A percentile compares a stretch with the other conserved stretches of the same genome.
Evolutionary conservation across 2,888 invertebrate species (phyloP).

Genomic region (Anoplius nigerrimus): DNA sequence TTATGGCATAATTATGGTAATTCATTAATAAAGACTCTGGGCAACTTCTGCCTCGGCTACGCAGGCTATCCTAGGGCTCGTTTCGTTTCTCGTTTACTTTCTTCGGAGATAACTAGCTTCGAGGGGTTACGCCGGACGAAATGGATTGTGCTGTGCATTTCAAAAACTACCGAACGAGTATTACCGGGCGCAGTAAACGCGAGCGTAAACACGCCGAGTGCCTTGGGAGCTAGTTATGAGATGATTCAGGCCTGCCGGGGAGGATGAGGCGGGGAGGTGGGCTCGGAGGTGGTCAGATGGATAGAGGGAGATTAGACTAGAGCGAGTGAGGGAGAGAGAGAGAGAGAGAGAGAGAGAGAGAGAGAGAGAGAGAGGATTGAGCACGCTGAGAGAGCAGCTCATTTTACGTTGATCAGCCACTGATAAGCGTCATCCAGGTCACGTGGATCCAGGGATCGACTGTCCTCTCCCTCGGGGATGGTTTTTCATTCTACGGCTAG

Average conservation of each 20-base stretch:
- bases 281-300: background rate
- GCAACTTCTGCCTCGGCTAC: constrained; percentile 47
- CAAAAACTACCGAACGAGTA: background rate
- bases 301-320: too few species aligned
- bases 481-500: too few species aligned
- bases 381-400: too few species aligned
- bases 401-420: too few species aligned
- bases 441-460: too few species aligned
- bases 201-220: constrained; percentile 36
- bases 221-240: constrained; percentile 31
- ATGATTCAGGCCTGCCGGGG: constrained; percentile 26
- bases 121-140: constrained; percentile 12
- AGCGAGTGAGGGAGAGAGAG: too few species aligned
- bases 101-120: constrained; percentile 22
- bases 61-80: constrained; percentile 24
- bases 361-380: too few species aligned
- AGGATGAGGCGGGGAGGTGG: constrained; percentile 30
- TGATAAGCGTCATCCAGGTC: too few species aligned
- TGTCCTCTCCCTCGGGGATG: too few species aligned
- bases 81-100: constrained; percentile 41
- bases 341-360: too few species aligned
- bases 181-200: constrained; percentile 15
- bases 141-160: constrained; percentile 28
- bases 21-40: constrained; percentile 64
- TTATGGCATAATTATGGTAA: constrained; percentile 71